phyloP scores from a whole-genome alignment of 2,888 invertebrate genomes.

The Bellardia bayeri region DNA sequence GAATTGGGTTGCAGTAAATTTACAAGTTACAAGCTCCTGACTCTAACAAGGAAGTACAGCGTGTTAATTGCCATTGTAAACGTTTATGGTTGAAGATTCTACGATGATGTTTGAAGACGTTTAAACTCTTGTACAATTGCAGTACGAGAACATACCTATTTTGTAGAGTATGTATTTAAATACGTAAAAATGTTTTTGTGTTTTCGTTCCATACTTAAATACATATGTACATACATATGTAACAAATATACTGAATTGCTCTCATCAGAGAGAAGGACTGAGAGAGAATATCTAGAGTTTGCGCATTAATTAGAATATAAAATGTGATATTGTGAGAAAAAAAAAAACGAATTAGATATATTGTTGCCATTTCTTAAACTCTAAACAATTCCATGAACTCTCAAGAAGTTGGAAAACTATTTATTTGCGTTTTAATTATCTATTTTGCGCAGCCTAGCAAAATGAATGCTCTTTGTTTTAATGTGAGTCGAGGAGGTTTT shows the following conservation, averaged over 20 bases:
- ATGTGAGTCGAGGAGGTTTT: not conserved
- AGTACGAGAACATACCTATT: not conserved
- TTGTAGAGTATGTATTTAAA: not conserved
- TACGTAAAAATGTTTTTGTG: not conserved
- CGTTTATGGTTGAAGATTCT: constrained; percentile 34
- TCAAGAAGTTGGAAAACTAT: not conserved
- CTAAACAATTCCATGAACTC: not conserved
- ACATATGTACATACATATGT: not conserved
- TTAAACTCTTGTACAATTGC: not conserved
- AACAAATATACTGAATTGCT: constrained; percentile 16
- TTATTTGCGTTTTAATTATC: not conserved
- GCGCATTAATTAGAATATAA: constrained; percentile 30
- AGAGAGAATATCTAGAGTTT: constrained; percentile 17
- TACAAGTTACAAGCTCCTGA: constrained; percentile 21
- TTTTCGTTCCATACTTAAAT: not conserved
- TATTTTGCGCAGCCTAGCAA: not conserved
- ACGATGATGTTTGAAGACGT: constrained; percentile 17
- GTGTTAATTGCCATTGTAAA: constrained; percentile 64
- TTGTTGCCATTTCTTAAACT: not conserved
- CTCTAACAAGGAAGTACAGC: constrained; percentile 21
- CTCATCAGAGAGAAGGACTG: not conserved
- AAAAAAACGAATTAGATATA: not conserved
- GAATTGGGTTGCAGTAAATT: constrained; percentile 35
- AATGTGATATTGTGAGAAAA: not conserved
- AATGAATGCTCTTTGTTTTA: not conserved